Percentiles rank a stretch among this genome's conserved stretches.
Conservation (phyloP, 2,113 vertebrate species). For the Phrynosoma blainvillii region DNA sequence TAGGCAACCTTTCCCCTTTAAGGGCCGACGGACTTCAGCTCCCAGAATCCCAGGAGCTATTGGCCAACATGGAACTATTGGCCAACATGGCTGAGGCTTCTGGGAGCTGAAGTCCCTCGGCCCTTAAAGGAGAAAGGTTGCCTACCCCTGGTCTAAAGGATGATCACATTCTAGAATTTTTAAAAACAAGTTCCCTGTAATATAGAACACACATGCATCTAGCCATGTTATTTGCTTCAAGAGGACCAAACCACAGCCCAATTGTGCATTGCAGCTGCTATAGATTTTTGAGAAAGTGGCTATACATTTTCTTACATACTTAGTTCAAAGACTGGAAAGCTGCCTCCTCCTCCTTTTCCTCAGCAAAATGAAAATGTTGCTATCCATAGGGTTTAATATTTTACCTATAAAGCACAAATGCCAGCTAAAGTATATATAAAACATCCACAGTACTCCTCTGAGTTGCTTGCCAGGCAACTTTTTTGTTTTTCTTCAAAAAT, state of each 20-base stretch:
- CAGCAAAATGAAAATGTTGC: neutral
- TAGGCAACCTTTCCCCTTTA: too few relatives aligned
- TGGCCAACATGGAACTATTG: too few relatives aligned
- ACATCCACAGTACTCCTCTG: fast-evolving
- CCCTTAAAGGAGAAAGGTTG: too few relatives aligned
- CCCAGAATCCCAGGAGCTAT: too few relatives aligned
- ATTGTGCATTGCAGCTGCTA: neutral
- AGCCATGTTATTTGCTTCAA: neutral
- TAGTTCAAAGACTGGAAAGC: neutral
- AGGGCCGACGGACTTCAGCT: too few relatives aligned
- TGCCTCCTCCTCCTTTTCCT: neutral
- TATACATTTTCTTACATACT: neutral
- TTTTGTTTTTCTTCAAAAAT: neutral
- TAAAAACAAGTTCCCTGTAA: neutral
- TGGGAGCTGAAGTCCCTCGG: too few relatives aligned
- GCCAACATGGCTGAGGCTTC: too few relatives aligned
- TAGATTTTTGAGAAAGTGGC: neutral
- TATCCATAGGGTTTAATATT: neutral
- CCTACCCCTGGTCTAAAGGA: too few relatives aligned
- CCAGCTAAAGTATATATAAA: neutral
- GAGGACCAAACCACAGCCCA: too few relatives aligned
- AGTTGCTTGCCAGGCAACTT: neutral
- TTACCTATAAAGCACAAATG: neutral
- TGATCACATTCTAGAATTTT: neutral
- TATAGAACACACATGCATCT: too few relatives aligned